Percentiles rank a stretch among this genome's conserved stretches.
Evolutionary conservation across 37 sponge, comb jelly and placozoan genomes (phyloP).

Genomic region (Aphrocallistes beatrix): DNA sequence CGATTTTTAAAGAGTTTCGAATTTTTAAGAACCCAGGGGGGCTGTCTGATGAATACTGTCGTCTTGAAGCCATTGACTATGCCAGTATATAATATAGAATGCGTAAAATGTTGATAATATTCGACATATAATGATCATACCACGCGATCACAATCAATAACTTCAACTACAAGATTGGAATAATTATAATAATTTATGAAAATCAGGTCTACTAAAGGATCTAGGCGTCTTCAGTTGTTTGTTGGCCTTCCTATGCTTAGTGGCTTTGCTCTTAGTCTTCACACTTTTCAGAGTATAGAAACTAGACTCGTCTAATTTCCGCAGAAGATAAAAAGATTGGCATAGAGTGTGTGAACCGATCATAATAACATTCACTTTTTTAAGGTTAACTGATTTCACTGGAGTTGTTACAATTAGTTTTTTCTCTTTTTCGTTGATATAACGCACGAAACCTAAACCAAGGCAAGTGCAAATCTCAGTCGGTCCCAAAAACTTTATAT

Average conservation of each 20-base stretch:
- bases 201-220: background rate
- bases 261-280: background rate
- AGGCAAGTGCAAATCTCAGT: background rate
- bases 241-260: background rate
- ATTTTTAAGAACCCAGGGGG: background rate
- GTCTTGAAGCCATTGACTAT: slow-evolving; percentile 4
- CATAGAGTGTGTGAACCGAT: background rate
- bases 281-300: background rate
- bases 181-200: background rate
- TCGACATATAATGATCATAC: background rate
- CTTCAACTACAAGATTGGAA: background rate
- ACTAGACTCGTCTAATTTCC: background rate
- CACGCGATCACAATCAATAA: background rate
- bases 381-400: background rate
- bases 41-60: background rate
- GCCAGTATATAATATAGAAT: too few species aligned
- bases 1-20: background rate
- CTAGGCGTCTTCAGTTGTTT: background rate
- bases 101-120: too few species aligned
- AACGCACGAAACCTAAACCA: slow-evolving; percentile 6
- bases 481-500: background rate
- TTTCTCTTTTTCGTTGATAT: background rate
- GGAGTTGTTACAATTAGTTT: background rate
- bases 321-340: background rate
- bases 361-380: background rate